Conservation (phyloP, 2,888 invertebrate species). For the Caenorhabditis afra region DNA sequence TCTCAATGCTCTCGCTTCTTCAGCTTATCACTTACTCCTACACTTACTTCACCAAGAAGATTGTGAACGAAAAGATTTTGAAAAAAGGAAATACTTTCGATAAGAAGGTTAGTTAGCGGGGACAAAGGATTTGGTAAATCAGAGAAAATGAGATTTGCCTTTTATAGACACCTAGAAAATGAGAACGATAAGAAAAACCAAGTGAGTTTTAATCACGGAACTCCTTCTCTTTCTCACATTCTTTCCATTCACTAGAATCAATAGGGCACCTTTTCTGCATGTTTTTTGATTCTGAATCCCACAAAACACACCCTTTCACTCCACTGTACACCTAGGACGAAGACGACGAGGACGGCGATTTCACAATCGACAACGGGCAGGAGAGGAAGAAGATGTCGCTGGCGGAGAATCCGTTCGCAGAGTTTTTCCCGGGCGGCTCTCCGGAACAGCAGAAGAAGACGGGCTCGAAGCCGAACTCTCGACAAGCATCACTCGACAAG, state of each 20-base stretch:
- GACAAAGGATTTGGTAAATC: neutral
- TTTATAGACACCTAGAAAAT: conserved; percentile 26
- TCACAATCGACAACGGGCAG: conserved; percentile 51
- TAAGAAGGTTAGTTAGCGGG: conserved; percentile 37
- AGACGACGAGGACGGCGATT: conserved; percentile 53
- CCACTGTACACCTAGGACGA: conserved; percentile 37
- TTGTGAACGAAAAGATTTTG: conserved; percentile 70
- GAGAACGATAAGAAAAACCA: neutral
- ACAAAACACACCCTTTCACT: conserved; percentile 8
- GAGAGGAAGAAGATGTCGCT: conserved; percentile 63
- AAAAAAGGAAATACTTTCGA: conserved; percentile 53
- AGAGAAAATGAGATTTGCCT: neutral
- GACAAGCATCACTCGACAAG: conserved; percentile 57
- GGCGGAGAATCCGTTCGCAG: conserved; percentile 73
- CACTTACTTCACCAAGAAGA: conserved; percentile 71
- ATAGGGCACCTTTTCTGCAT: neutral
- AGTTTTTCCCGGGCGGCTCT: conserved; percentile 63
- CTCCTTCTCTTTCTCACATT: neutral
- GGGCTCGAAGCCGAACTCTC: conserved; percentile 47
- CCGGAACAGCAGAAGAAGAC: conserved; percentile 46
- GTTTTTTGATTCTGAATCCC: neutral
- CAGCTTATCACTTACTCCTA: conserved; percentile 77
- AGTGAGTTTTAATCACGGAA: conserved; percentile 24
- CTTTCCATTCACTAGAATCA: neutral
- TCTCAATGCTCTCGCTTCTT: conserved; percentile 79